Base-by-base conservation (phyloP, 2,797 vertebrate species). In the Ptychadena robeensis region DNA sequence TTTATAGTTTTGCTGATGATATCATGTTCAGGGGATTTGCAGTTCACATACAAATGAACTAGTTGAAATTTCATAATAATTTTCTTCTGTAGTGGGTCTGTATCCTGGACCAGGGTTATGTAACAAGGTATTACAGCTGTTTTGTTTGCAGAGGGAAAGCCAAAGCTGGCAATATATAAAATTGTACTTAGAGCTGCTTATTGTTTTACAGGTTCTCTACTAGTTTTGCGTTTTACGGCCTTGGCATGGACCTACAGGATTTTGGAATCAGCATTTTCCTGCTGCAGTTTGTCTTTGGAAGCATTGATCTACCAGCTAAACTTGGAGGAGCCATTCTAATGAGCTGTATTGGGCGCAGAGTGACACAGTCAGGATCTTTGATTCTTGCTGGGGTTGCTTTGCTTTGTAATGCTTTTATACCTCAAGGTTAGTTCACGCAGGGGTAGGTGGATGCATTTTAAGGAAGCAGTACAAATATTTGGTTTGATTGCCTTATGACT, bases 191-290 rank as follows among this genome's bases (percentile, higher is more conserved):
- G n/a, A 15, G 44, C 9, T 53, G 1, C 5, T 53, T 1, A 53
- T 28, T 81, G 4, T 30, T 61, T 78, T 31, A 80, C 83, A 98
- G 96, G 97, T 96, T 98, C 79, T 93, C 96, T 10, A 96, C 96
- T 1, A 96, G 96, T 86, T 97, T 98, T 11, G 94, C 94, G 73
- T 98, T 98, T 88, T 98, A 98, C 0, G 95, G 95, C 18, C 86
- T 99, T 69, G 89, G 95, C 31, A 96, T 98, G 95, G 95, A 97
- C 37, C 91, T 99, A 81, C 96, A 96, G 88, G 94, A 95, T 79
- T 98, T 98, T 5, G 96, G 95, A 0, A 92, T 96, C 85, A 90
- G 95, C 87, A 91, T 98, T 81, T 97, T 96, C 88, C 70, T 98
- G 84, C 95, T 96, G 77, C 97, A 98, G 88, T 61, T 98, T 75